These are phyloP conservation scores for Heliornis fulica DNA, from an alignment of 2,113 vertebrate genomes.

Conservation along the genomic window DNA sequence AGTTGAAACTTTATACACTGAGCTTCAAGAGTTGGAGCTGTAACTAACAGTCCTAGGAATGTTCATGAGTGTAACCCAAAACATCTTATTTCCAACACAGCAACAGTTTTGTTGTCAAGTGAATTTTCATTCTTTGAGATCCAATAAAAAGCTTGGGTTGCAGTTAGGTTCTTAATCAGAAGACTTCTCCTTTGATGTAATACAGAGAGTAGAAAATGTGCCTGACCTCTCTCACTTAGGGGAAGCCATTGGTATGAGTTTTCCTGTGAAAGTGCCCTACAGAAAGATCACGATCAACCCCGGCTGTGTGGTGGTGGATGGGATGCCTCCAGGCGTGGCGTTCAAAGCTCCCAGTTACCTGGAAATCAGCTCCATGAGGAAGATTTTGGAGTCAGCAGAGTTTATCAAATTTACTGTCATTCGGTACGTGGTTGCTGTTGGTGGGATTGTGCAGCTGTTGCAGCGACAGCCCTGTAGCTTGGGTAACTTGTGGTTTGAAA, in stretches of 20 bases:
- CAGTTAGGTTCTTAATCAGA: background rate
- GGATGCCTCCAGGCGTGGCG: slow-evolving; percentile 76
- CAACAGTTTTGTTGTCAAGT: background rate
- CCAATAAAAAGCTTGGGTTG: background rate
- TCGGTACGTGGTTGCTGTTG: slow-evolving; percentile 54
- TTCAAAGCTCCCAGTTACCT: slow-evolving; percentile 84
- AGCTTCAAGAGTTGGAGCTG: background rate
- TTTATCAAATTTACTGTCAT: slow-evolving; percentile 80
- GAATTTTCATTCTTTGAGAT: background rate
- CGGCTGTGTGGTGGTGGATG: slow-evolving; percentile 80
- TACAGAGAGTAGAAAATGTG: background rate
- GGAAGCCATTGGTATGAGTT: slow-evolving; percentile 80
- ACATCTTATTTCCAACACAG: background rate
- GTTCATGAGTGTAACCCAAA: no score
- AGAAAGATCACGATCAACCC: slow-evolving; percentile 81
- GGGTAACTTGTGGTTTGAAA: background rate
- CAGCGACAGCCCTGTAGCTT: background rate
- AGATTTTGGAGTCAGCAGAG: slow-evolving; percentile 77
- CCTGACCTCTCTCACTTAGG: slow-evolving; percentile 38
- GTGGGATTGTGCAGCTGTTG: no score
- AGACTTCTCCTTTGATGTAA: background rate
- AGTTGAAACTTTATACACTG: background rate
- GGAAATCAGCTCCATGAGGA: slow-evolving; percentile 79
- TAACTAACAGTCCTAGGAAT: background rate
- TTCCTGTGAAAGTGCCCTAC: slow-evolving; percentile 81